Percentiles rank a stretch among this genome's conserved stretches.
These are phyloP conservation scores for Hydrocynus forskahlii DNA, from an alignment of 2,797 vertebrate genomes.

Conservation along the genomic window DNA sequence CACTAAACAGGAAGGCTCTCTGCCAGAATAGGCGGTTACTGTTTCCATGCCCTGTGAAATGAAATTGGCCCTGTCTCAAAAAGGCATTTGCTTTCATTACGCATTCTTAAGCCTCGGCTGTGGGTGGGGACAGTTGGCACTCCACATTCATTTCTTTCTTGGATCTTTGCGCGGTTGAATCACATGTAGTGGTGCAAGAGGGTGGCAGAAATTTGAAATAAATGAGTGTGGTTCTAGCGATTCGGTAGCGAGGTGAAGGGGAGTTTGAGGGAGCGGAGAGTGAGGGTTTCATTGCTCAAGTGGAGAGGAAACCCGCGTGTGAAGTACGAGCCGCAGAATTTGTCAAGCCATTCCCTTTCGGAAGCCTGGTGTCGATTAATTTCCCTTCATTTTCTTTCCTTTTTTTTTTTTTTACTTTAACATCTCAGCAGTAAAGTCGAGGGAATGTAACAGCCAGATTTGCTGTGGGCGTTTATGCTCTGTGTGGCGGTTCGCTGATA, in stretches of 20 bases:
- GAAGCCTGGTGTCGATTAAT: slow-evolving; percentile 41
- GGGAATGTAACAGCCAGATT: slow-evolving; percentile 46
- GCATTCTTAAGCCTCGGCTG: background rate
- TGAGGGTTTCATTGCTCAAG: slow-evolving; percentile 29
- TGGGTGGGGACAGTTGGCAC: background rate
- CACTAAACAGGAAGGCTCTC: background rate
- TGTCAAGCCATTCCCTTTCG: slow-evolving; percentile 34
- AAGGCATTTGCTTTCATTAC: slow-evolving; percentile 18
- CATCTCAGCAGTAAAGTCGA: slow-evolving; percentile 31
- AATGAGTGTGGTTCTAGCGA: background rate
- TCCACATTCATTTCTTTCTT: background rate
- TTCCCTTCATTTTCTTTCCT: slow-evolving; percentile 6
- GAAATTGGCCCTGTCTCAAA: slow-evolving; percentile 44
- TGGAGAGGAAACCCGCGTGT: slow-evolving; percentile 24
- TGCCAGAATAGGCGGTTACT: slow-evolving; percentile 38
- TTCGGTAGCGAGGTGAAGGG: background rate
- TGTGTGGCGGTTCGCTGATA: slow-evolving; percentile 49
- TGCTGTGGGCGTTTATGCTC: slow-evolving; percentile 37
- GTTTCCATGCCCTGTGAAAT: slow-evolving; percentile 47
- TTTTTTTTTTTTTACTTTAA: background rate
- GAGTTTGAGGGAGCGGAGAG: slow-evolving; percentile 9
- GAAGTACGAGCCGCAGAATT: slow-evolving; percentile 15
- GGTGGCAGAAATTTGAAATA: background rate
- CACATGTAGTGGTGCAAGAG: background rate
- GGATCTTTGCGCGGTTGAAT: background rate